These are phyloP conservation scores for Chloroceryle inda DNA, from an alignment of 2,797 vertebrate species.

Conservation along the genomic window DNA sequence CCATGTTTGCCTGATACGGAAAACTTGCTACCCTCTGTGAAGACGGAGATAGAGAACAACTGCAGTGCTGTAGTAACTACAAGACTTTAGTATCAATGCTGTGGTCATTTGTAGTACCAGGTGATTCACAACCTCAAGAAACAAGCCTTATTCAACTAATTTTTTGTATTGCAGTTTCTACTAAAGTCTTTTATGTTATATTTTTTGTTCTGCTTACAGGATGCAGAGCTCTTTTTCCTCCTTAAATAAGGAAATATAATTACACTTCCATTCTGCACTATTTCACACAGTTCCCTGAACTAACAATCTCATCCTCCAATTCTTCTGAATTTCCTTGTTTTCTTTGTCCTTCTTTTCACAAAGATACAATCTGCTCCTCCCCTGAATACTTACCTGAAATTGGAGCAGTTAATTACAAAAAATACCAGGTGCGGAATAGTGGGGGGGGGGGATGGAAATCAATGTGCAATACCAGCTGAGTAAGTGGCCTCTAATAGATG, in stretches of 20 bases:
- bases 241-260: not conserved
- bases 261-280: not conserved
- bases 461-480: not conserved
- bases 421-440: not conserved
- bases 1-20: not conserved
- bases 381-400: conserved; percentile 53
- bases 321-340: not conserved
- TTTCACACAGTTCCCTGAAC: not conserved
- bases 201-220: not conserved
- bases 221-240: not conserved
- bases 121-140: not conserved
- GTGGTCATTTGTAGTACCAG: not conserved
- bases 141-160: not conserved
- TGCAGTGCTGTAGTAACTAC: not conserved
- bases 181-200: not conserved
- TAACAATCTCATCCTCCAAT: not conserved
- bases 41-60: not conserved
- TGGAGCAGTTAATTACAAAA: not conserved
- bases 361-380: not conserved
- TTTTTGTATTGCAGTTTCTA: not conserved
- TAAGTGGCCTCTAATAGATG: not conserved
- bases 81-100: not conserved
- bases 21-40: not conserved
- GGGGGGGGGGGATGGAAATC: too few species aligned
- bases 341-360: not conserved